Percentiles rank a stretch among this genome's conserved stretches.
Evolutionary conservation across 1,140 invertebrate genomes (phyloP).

Genomic region (Gonioctena quinquepunctata): DNA sequence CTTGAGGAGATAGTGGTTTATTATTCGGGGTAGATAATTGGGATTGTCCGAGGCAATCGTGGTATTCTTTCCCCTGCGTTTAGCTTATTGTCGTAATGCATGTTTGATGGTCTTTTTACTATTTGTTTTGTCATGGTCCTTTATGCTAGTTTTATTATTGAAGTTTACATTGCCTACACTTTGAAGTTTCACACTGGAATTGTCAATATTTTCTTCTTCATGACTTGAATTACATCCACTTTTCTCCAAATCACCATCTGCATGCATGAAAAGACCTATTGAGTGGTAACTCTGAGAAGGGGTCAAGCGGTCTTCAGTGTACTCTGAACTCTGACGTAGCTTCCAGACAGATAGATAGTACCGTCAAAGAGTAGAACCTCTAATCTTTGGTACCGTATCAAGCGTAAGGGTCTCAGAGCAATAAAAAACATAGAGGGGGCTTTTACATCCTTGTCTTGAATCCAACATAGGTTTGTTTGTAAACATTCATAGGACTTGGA

Average conservation of each 20-base stretch:
- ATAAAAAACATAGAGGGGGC: no score
- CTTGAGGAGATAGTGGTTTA: conserved; percentile 71
- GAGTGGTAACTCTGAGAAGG: no score
- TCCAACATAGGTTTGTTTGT: no score
- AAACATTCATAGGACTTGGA: no score
- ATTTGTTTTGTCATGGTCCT: conserved; percentile 17
- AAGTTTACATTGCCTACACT: conserved; percentile 15
- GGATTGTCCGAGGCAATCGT: conserved; percentile 72
- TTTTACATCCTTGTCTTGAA: no score
- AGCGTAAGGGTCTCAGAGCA: no score
- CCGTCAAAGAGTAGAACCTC: no score
- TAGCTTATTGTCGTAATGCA: conserved; percentile 78
- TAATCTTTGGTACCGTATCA: no score
- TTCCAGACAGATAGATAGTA: no score
- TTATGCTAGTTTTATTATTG: neutral
- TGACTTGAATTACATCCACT: conserved; percentile 36
- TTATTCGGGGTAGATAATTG: conserved; percentile 68
- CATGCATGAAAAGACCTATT: no score
- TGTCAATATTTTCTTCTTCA: conserved; percentile 38
- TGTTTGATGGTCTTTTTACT: conserved; percentile 68
- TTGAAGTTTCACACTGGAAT: conserved; percentile 16
- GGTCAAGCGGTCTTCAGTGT: no score
- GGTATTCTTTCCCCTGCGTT: conserved; percentile 75
- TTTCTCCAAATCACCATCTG: conserved; percentile 40
- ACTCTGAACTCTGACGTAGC: no score